These are phyloP conservation scores for Syrrhaptes paradoxus DNA, from an alignment of 2,113 vertebrate genomes.

Conservation along the genomic window DNA sequence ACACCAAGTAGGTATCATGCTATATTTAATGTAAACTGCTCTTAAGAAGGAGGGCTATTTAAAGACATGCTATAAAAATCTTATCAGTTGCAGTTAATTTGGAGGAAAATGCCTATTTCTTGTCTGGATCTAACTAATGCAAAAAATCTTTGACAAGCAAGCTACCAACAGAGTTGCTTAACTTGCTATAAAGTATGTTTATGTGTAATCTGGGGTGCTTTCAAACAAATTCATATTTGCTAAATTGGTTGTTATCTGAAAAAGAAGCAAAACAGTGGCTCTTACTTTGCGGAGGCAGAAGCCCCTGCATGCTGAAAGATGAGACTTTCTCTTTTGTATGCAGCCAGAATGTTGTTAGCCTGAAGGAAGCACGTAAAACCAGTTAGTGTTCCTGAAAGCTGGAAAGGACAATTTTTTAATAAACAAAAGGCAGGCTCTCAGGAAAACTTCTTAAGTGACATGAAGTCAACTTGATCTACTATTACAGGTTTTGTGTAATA, in stretches of 20 bases:
- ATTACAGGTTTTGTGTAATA: not conserved
- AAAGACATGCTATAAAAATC: not conserved
- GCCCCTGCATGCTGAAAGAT: not conserved
- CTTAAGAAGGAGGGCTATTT: not conserved
- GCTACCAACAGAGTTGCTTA: not conserved
- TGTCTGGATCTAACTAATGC: not conserved
- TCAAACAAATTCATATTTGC: not conserved
- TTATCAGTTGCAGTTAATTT: not conserved
- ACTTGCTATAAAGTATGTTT: not conserved
- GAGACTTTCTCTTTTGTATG: not conserved
- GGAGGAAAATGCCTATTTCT: not conserved
- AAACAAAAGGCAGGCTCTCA: not conserved
- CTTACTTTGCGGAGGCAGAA: not conserved
- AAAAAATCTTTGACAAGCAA: not conserved
- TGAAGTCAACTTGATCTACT: not conserved
- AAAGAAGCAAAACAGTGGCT: not conserved
- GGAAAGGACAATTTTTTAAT: not conserved
- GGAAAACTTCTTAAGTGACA: not conserved
- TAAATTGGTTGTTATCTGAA: not conserved
- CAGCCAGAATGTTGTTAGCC: not conserved
- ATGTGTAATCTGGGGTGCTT: not conserved
- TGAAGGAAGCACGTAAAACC: not conserved
- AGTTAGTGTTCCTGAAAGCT: not conserved
- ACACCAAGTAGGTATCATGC: constrained; percentile 85
- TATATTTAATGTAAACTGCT: not conserved